Conservation (phyloP, 2,113 vertebrate genomes). For the Solea solea region DNA sequence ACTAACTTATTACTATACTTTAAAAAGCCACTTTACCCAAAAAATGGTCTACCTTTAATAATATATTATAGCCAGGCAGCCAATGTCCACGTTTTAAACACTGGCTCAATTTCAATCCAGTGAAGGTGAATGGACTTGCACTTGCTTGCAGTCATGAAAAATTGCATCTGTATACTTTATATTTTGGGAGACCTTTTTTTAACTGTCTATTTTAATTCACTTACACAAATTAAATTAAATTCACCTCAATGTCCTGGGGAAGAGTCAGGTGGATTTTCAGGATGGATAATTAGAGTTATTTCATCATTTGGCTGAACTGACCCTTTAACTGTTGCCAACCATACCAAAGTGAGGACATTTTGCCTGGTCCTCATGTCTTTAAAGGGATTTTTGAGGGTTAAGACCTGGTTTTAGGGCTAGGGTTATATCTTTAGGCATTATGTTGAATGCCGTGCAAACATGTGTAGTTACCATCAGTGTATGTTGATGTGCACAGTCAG, state of each 20-base stretch:
- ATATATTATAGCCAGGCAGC: not conserved
- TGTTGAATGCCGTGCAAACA: too few species aligned
- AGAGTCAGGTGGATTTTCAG: too few species aligned
- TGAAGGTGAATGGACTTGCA: not conserved
- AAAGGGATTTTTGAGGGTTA: too few species aligned
- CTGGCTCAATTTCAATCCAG: not conserved
- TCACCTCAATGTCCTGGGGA: not conserved
- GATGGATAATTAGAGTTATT: too few species aligned
- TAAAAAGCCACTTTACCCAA: not conserved
- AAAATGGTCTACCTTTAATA: not conserved
- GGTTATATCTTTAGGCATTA: too few species aligned
- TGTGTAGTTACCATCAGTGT: conserved; percentile 13
- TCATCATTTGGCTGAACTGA: not conserved
- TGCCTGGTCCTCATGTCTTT: conserved; percentile 24
- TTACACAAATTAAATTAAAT: not conserved
- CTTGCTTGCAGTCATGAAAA: not conserved
- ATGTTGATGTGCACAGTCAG: conserved; percentile 28
- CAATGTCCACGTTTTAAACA: not conserved
- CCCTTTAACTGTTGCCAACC: not conserved
- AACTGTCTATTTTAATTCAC: not conserved
- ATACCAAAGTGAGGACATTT: not conserved
- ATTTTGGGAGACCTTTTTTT: too few species aligned
- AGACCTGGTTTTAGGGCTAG: too few species aligned
- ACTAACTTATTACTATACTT: not conserved
- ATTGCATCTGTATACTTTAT: too few species aligned